These are phyloP conservation scores for Drosophila asahinai DNA, from an alignment of 1,140 invertebrate species.

Conservation along the genomic window DNA sequence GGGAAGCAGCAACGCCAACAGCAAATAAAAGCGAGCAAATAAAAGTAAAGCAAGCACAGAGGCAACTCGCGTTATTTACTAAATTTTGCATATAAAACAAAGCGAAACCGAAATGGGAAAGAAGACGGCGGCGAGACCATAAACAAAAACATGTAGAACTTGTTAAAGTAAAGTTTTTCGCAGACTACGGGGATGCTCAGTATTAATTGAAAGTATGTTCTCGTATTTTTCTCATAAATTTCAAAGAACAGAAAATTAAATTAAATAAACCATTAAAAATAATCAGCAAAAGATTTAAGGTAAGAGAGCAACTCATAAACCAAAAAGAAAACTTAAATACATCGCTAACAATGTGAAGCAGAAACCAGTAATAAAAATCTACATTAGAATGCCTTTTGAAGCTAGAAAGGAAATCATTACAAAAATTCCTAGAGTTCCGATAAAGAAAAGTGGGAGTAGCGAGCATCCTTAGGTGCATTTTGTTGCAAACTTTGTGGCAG, in stretches of 20 bases:
- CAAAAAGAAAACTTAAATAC: no score
- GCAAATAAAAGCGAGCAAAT: constrained; percentile 77
- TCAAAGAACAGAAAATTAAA: background rate
- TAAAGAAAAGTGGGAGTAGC: background rate
- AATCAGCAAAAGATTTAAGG: background rate
- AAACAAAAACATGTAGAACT: constrained; percentile 41
- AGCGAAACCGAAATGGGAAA: constrained; percentile 15
- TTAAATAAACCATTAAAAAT: background rate
- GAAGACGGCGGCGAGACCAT: constrained; percentile 24
- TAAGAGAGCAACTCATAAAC: background rate
- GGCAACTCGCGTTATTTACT: constrained; percentile 75
- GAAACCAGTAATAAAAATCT: background rate
- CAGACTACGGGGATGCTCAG: background rate
- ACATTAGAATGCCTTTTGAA: background rate
- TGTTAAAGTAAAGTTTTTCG: constrained; percentile 14
- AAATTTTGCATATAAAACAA: constrained; percentile 78
- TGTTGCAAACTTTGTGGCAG: constrained; percentile 38
- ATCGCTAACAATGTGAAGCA: background rate
- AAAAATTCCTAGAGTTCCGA: background rate
- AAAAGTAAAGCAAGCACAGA: constrained; percentile 77
- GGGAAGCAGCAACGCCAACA: constrained; percentile 62
- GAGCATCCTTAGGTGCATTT: constrained; percentile 31
- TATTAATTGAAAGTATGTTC: constrained; percentile 1
- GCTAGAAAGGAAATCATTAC: background rate
- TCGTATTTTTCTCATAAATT: no score